Base-by-base conservation (phyloP, 1,140 invertebrate species). In the Mactra quadrangularis region DNA sequence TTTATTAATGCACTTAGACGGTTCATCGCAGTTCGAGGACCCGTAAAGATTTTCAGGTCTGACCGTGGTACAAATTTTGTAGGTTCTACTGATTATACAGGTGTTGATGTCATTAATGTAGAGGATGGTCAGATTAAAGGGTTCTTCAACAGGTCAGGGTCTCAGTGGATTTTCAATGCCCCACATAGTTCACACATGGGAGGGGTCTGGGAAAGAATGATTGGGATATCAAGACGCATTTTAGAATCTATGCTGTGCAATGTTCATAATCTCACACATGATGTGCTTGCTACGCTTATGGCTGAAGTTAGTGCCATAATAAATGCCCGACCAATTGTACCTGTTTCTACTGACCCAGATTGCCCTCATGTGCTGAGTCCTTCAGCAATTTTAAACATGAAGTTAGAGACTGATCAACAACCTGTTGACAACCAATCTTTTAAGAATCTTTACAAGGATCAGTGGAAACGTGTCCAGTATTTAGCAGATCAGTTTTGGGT, bases 151-250 rank as follows among this genome's bases (percentile, higher is more conserved):
- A n/a, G n/a, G n/a, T n/a, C n/a, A n/a, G n/a, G n/a, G 27, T 25
- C 60, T 64, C 25, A 15, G 35, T 70, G 41, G 41, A 50, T 57
- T 7, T 86, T 78, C 53, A 85, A 83, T 47, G 45, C 72, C 25
- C 85, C 82, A 13, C 38, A 82, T 68, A 27, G 53, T 17, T 71
- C 81, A 2, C 79, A 86, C 70, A 83, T 81, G 81, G 70, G 70
- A 38, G 81, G 83, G 9, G 59, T 74, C 13, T 88, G 86, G 87
- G 87, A 88, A 35, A 27, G 87, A 25, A 77, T 84, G 59, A 84
- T 88, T 19, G 71, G 82, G 25, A 62, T 82, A 3, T 52, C 74
- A n/a, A 31, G 81, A 59, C 45, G 76, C 11, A 81, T 84, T 29
- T 71, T 88, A 19, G 78, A 85, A 13, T 35, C 71, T 4, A 85